phyloP scores from a whole-genome alignment of 2,797 vertebrate species.

The Siniperca scherzeri region DNA sequence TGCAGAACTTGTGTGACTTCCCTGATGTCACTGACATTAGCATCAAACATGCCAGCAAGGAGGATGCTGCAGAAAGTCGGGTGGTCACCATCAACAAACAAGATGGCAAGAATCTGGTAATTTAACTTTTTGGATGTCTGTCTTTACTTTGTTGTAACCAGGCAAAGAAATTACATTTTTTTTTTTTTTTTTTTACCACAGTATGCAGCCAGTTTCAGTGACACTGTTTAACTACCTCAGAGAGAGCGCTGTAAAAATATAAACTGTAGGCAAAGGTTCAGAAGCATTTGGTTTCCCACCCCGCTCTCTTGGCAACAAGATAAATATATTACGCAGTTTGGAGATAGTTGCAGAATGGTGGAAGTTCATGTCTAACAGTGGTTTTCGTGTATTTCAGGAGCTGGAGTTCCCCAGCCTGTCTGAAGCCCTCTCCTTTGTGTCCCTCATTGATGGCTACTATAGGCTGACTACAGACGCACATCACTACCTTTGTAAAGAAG shows the following conservation, averaged over 20 bases:
- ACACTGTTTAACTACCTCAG: background rate
- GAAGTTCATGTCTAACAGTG: conserved; percentile 11
- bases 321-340: background rate
- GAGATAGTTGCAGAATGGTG: background rate
- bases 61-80: conserved; percentile 90
- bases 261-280: background rate
- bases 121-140: conserved; percentile 7
- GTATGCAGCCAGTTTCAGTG: background rate
- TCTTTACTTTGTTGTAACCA: background rate
- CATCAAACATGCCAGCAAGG: conserved; percentile 94
- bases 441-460: conserved; percentile 97
- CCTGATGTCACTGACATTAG: conserved; percentile 95
- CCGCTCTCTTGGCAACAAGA: background rate
- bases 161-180: background rate
- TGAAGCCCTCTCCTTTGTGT: conserved; percentile 95
- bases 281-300: background rate
- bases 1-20: conserved; percentile 96
- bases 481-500: conserved; percentile 98
- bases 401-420: conserved; percentile 92
- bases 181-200: background rate
- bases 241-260: background rate
- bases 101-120: conserved; percentile 94
- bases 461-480: conserved; percentile 95
- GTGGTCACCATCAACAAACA: conserved; percentile 96
- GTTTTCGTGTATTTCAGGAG: conserved; percentile 82